Evolutionary conservation across 1,140 invertebrate genomes (phyloP).

Genomic region (Diorhabda carinulata): DNA sequence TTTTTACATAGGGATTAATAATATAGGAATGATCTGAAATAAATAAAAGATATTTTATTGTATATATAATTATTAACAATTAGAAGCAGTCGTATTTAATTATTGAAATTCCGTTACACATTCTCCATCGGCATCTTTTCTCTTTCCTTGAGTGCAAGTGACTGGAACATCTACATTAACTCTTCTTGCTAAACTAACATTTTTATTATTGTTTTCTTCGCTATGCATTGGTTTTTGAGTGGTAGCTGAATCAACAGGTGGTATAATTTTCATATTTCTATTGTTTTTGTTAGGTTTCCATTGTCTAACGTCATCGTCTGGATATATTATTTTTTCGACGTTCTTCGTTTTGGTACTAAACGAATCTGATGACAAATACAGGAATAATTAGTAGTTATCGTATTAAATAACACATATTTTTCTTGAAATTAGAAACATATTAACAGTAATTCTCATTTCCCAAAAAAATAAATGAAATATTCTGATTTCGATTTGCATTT

Average conservation of each 20-base stretch:
- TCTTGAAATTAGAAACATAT: neutral
- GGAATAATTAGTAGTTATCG: neutral
- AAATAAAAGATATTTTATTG: no score
- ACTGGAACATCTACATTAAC: slow-evolving; percentile 13
- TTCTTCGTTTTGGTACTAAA: neutral
- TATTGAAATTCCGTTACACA: neutral
- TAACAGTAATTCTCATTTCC: neutral
- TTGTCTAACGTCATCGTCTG: neutral
- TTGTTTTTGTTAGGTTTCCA: neutral
- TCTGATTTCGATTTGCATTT: neutral
- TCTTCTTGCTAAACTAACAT: neutral
- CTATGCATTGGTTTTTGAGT: no score
- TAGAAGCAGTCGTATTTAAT: no score
- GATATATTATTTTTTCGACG: neutral
- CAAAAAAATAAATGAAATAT: neutral
- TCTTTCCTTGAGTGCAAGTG: slow-evolving; percentile 12
- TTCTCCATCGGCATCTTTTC: slow-evolving; percentile 7
- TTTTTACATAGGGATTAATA: no score
- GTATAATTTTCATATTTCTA: neutral
- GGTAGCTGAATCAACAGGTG: neutral
- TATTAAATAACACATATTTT: neutral
- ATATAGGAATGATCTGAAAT: no score
- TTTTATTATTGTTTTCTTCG: neutral
- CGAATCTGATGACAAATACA: neutral
- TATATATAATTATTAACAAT: no score